These are phyloP conservation scores for Eucera pruinosa DNA, from an alignment of 2,888 invertebrate genomes.

Conservation along the genomic window DNA sequence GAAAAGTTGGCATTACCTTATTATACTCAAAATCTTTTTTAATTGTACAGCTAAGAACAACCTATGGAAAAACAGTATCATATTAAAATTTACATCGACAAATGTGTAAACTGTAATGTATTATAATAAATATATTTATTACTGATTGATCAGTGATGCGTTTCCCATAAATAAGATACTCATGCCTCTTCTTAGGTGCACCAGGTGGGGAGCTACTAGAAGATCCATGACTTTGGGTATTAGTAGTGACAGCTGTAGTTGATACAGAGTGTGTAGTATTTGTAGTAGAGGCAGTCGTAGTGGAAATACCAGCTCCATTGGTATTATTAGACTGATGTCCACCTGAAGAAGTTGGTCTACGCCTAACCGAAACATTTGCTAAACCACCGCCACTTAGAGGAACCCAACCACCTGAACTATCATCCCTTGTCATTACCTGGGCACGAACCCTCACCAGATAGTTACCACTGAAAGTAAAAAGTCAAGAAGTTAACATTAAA, in stretches of 20 bases:
- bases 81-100: neutral
- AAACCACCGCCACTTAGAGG: constrained; percentile 97
- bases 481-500: constrained; percentile 18
- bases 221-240: constrained; percentile 77
- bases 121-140: constrained; percentile 82
- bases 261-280: constrained; percentile 66
- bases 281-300: constrained; percentile 72
- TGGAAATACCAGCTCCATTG: constrained; percentile 73
- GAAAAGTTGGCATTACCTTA: constrained; percentile 99
- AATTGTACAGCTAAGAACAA: constrained; percentile 96
- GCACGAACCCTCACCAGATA: constrained; percentile 98
- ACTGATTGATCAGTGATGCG: constrained; percentile 97
- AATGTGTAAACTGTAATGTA: neutral
- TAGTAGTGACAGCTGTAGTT: constrained; percentile 68
- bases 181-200: constrained; percentile 88
- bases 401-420: constrained; percentile 98
- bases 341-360: constrained; percentile 86
- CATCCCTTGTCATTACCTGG: constrained; percentile 99
- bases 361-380: constrained; percentile 96
- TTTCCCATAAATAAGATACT: constrained; percentile 97
- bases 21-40: constrained; percentile 98
- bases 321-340: constrained; percentile 76
- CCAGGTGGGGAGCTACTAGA: constrained; percentile 83
- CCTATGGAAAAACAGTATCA: constrained; percentile 85
- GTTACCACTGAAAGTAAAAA: constrained; percentile 89